phyloP scores from a whole-genome alignment of 2,797 vertebrate species.

The Sebastes hubbsi region DNA sequence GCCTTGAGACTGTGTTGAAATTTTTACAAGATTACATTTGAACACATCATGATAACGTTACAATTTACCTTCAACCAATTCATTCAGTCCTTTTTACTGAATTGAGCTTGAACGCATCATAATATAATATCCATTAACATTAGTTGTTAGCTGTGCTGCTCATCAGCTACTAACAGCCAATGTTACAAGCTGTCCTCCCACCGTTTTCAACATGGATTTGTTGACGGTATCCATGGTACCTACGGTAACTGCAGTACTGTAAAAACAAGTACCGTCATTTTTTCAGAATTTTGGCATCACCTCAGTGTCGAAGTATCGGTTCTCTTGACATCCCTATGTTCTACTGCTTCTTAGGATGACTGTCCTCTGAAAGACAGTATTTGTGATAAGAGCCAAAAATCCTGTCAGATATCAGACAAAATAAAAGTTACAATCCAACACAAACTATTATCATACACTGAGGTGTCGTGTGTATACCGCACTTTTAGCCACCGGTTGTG shows the following conservation, averaged over 20 bases:
- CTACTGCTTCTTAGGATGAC: not conserved
- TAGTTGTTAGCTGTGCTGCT: too few species aligned
- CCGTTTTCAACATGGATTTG: too few species aligned
- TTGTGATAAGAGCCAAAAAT: not conserved
- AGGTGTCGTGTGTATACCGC: not conserved
- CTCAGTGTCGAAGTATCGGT: not conserved
- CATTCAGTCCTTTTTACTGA: too few species aligned
- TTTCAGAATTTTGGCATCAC: not conserved
- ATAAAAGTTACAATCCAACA: not conserved
- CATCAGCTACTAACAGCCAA: too few species aligned
- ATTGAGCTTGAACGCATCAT: too few species aligned
- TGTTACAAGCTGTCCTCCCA: too few species aligned
- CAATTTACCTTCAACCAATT: too few species aligned
- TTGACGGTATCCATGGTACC: too few species aligned
- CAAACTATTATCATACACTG: not conserved
- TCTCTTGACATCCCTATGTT: not conserved
- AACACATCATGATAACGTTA: accelerated
- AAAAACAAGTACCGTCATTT: not conserved
- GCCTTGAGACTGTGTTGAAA: too few species aligned
- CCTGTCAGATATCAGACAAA: not conserved
- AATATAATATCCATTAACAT: too few species aligned
- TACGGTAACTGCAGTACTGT: not conserved
- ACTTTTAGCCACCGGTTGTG: not conserved
- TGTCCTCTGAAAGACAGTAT: not conserved
- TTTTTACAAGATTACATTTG: too few species aligned